Evolutionary conservation across 2,888 invertebrate species (phyloP).

Genomic region (Neoaliturus tenellus): DNA sequence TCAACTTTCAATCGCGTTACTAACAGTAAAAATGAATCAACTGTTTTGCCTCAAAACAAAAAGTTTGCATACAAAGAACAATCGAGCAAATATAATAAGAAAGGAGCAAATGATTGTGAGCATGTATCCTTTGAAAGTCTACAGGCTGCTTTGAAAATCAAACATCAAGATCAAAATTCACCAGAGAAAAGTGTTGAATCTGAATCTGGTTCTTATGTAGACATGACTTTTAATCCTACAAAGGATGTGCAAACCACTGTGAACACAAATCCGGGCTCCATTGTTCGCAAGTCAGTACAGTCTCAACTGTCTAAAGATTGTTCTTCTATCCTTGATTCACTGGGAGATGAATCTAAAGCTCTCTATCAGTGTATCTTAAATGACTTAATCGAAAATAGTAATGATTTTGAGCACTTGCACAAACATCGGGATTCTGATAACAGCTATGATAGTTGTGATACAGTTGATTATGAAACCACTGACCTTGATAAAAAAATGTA

Average conservation of each 20-base stretch:
- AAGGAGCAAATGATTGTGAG: background rate
- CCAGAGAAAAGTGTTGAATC: background rate
- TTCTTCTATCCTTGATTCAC: background rate
- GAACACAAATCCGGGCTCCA: background rate
- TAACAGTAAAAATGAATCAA: background rate
- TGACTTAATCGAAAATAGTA: background rate
- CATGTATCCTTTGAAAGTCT: background rate
- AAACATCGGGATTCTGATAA: slow-evolving; percentile 10
- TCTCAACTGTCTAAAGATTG: background rate
- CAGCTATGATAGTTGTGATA: slow-evolving; percentile 13
- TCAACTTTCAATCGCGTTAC: background rate
- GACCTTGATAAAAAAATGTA: background rate
- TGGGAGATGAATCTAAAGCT: background rate
- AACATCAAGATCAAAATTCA: background rate
- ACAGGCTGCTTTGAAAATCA: background rate
- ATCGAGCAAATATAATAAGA: background rate
- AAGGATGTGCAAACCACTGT: background rate
- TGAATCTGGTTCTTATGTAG: slow-evolving; percentile 4
- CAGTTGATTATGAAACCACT: slow-evolving; percentile 17
- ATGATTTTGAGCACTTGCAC: background rate
- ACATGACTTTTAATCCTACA: background rate
- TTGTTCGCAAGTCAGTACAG: background rate
- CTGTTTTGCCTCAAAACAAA: background rate
- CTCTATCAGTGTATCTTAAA: background rate
- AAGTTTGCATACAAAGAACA: background rate